phyloP scores from a whole-genome alignment of 2,797 vertebrate species.

The Sebastes wilsoni region DNA sequence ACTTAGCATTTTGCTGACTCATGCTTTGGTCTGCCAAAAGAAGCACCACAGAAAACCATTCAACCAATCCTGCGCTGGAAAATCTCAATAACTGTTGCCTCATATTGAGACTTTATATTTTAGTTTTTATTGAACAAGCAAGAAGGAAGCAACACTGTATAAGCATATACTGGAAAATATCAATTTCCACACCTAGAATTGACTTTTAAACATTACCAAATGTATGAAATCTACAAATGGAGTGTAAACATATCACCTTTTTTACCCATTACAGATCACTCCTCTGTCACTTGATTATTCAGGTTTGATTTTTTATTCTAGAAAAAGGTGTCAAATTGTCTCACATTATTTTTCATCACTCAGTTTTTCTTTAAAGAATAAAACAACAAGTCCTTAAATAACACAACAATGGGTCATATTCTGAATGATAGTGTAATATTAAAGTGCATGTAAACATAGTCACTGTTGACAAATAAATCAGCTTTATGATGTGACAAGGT shows the following conservation, averaged over 20 bases:
- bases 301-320: background rate
- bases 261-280: background rate
- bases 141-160: background rate
- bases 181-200: background rate
- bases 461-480: no score
- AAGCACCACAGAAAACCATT: background rate
- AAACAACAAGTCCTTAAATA: background rate
- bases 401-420: background rate
- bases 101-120: background rate
- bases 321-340: background rate
- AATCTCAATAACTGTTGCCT: background rate
- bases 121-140: background rate
- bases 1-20: constrained; percentile 61
- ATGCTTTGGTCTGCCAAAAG: background rate
- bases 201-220: background rate
- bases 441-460: no score
- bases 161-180: background rate
- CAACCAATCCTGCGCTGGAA: background rate
- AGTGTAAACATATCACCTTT: no score
- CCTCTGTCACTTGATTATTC: background rate
- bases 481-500: no score
- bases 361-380: background rate
- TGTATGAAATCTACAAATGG: background rate
- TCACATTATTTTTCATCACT: background rate
- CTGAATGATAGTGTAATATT: no score